These are phyloP conservation scores for Dasypogon diadema DNA, from an alignment of 2,888 invertebrate species.

Conservation along the genomic window DNA sequence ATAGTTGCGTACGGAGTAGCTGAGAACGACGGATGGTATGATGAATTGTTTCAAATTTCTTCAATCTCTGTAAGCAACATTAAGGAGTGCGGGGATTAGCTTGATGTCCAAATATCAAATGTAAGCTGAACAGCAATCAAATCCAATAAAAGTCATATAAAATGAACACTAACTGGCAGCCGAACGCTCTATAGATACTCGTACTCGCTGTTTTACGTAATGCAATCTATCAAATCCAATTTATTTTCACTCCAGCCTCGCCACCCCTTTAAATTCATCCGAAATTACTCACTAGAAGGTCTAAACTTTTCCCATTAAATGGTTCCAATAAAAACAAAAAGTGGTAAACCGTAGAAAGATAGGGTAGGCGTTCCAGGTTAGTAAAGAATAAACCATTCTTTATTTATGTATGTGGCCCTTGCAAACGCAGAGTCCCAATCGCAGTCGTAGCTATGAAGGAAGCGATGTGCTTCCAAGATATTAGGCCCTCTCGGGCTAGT, in stretches of 20 bases:
- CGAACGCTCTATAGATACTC: neutral
- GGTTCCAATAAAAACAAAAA: conserved; percentile 57
- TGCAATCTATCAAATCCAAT: conserved; percentile 50
- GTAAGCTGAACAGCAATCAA: neutral
- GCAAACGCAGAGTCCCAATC: conserved; percentile 10
- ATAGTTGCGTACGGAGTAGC: conserved; percentile 1
- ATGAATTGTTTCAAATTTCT: conserved; percentile 8
- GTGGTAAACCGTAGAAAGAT: conserved; percentile 19
- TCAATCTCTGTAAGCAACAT: no score
- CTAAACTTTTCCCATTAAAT: conserved; percentile 60
- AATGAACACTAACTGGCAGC: neutral
- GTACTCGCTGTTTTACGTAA: neutral
- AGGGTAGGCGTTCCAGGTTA: conserved; percentile 2
- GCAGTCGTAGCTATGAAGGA: neutral
- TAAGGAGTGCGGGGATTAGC: no score
- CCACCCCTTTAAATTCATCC: conserved; percentile 50
- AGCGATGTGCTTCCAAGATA: neutral
- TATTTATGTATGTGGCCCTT: conserved; percentile 2
- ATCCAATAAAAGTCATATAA: conserved; percentile 35
- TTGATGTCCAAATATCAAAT: conserved; percentile 18
- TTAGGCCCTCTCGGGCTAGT: neutral
- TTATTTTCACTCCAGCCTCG: conserved; percentile 24
- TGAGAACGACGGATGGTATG: conserved; percentile 22
- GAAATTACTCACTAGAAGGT: conserved; percentile 59
- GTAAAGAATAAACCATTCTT: neutral